These are phyloP conservation scores for Gila orcuttii DNA, from an alignment of 2,113 vertebrate species.

Conservation along the genomic window DNA sequence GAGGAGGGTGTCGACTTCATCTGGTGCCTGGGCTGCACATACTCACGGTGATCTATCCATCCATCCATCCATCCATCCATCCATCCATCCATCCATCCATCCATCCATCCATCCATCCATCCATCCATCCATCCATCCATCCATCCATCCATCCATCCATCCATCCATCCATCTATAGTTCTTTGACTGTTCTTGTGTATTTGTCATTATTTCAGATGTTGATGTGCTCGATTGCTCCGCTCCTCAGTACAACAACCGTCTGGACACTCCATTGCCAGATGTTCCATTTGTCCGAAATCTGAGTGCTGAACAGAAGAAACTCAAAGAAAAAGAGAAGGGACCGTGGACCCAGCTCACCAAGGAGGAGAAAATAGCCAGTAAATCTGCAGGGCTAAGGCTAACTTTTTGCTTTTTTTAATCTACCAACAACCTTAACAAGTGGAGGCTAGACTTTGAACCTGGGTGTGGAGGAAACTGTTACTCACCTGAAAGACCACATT, in stretches of 20 bases:
- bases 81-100: neutral
- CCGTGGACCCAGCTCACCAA: conserved; percentile 67
- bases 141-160: neutral
- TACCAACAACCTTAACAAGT: neutral
- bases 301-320: conserved; percentile 62
- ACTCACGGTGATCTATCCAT: conserved; percentile 44
- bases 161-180: neutral
- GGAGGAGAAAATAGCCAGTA: conserved; percentile 70
- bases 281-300: conserved; percentile 60
- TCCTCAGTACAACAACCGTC: conserved; percentile 66
- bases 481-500: neutral
- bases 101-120: too few species aligned
- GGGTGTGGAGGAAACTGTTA: conserved; percentile 6
- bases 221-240: conserved; percentile 60
- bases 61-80: neutral
- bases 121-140: neutral
- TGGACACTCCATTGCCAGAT: conserved; percentile 66
- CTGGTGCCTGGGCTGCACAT: conserved; percentile 40
- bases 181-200: neutral
- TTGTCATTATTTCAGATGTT: conserved; percentile 23
- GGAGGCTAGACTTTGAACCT: conserved; percentile 16
- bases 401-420: neutral
- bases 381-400: neutral
- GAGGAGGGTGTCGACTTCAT: conserved; percentile 59
- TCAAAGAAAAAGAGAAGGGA: conserved; percentile 71